Evolutionary conservation across 2,797 vertebrate species (phyloP).

Genomic region (Anas bahamensis): DNA sequence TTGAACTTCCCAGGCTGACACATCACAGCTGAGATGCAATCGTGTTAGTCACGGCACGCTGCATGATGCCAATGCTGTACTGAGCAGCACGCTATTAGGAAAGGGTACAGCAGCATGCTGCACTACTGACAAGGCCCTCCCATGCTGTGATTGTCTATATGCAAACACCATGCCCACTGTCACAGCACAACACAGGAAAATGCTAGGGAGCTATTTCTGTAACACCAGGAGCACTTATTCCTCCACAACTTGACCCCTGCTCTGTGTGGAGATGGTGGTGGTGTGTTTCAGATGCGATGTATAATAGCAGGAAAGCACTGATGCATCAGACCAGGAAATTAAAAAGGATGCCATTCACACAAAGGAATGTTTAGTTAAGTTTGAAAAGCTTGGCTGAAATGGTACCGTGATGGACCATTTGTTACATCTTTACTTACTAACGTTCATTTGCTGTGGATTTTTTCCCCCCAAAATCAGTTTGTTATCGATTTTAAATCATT

Average conservation of each 20-base stretch:
- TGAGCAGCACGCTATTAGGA: neutral
- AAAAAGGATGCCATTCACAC: neutral
- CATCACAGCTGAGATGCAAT: slow-evolving; percentile 19
- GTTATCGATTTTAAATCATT: neutral
- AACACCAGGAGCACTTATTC: neutral
- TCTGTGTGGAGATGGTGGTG: neutral
- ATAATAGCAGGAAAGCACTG: neutral
- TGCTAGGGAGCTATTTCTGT: slow-evolving; percentile 5
- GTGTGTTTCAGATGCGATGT: neutral
- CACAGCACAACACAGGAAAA: slow-evolving; percentile 18
- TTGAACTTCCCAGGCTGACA: slow-evolving; percentile 39
- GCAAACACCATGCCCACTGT: slow-evolving; percentile 22
- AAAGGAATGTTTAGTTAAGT: slow-evolving; percentile 43
- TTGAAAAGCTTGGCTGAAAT: neutral
- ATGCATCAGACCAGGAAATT: slow-evolving; percentile 2
- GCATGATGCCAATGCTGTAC: slow-evolving; percentile 1
- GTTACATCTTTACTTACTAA: slow-evolving; percentile 1
- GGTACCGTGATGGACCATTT: neutral
- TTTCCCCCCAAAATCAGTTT: neutral
- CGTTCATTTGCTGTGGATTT: neutral
- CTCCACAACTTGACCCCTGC: neutral
- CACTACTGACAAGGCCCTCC: neutral
- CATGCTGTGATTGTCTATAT: slow-evolving; percentile 15
- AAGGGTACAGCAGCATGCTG: neutral
- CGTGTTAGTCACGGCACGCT: slow-evolving; percentile 1